Evolutionary conservation across 2,888 invertebrate species (phyloP), one percentile per base, ranked within the genome.

Genomic region (Operophtera brumata): DNA sequence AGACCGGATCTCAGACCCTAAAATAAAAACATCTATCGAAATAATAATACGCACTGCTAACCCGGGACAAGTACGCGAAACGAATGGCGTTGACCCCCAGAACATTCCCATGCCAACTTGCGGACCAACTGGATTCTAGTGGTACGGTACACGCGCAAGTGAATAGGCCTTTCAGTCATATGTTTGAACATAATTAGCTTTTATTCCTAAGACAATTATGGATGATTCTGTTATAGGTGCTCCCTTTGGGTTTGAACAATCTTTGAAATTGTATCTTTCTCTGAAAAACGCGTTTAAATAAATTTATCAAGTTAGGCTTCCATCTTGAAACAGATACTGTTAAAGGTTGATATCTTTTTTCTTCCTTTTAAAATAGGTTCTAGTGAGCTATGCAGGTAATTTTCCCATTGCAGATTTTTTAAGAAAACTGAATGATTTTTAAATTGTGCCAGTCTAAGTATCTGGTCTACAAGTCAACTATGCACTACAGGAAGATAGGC

Each of bases 1-100:
- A 81, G 86, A 89, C 89, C 90, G 89, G 89, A 85, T 89, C 82
- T 77, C 73, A 84, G 86, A 87, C 89, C 89, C 89, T 87, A 82
- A 87, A 89, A 86, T 87, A 87, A 89, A 88, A 89, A 86, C 87
- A 88, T 86, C 86, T 84, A 86, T 88, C 86, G 82, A 78, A 89
- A 88, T 89, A 90, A 89, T 89, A 90, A 89, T 88, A 89, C 85
- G 79, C 82, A 85, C 84, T 80, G 80, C 82, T 81, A 80, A 79
- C 82, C 70, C 83, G 77, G 78, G 84, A 86, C 88, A 85, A 88
- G 89, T 88, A 87, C 87, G 82, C 82, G 84, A 83, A 80, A 77
- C 82, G 82, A 83, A 87, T 88, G 87, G 80, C 89, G 88, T 89
- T 90, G 89, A 90, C 89, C 89, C 87, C 85, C 84, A 77, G 84